These are phyloP conservation scores for Muscicapa adusta DNA, from an alignment of 2,113 vertebrate genomes.

Conservation along the genomic window DNA sequence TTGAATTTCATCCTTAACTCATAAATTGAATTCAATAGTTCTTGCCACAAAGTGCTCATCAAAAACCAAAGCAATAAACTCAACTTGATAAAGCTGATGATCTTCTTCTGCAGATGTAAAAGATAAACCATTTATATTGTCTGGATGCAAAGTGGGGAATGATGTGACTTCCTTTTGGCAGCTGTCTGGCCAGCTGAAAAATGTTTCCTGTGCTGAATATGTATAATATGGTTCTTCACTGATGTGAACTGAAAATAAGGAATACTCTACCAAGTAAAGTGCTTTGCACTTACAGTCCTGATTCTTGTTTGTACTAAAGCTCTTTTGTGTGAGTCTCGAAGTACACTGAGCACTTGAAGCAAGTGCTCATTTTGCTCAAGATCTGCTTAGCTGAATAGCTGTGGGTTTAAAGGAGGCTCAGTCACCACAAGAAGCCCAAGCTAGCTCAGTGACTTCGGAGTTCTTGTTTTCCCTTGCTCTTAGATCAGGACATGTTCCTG, in stretches of 20 bases:
- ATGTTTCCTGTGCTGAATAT: neutral
- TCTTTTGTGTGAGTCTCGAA: neutral
- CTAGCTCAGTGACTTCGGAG: neutral
- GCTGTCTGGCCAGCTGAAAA: neutral
- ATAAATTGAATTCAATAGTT: neutral
- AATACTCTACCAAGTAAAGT: neutral
- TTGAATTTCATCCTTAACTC: neutral
- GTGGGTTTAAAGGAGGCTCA: neutral
- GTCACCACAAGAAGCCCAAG: neutral
- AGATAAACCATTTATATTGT: neutral
- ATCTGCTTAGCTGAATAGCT: neutral
- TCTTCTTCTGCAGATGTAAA: neutral
- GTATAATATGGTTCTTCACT: neutral
- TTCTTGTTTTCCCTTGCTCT: neutral
- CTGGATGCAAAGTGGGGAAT: neutral
- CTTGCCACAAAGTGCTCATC: neutral
- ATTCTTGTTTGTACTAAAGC: neutral
- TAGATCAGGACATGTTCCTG: neutral
- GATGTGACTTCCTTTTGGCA: neutral
- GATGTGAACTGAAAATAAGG: neutral
- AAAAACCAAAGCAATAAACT: neutral
- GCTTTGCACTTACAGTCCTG: neutral
- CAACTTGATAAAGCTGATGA: neutral
- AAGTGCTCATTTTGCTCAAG: neutral
- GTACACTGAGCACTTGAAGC: neutral